Percentiles rank a stretch among this genome's conserved stretches.
Conservation (phyloP, 2,113 vertebrate genomes). For the Prunella fulvescens region DNA sequence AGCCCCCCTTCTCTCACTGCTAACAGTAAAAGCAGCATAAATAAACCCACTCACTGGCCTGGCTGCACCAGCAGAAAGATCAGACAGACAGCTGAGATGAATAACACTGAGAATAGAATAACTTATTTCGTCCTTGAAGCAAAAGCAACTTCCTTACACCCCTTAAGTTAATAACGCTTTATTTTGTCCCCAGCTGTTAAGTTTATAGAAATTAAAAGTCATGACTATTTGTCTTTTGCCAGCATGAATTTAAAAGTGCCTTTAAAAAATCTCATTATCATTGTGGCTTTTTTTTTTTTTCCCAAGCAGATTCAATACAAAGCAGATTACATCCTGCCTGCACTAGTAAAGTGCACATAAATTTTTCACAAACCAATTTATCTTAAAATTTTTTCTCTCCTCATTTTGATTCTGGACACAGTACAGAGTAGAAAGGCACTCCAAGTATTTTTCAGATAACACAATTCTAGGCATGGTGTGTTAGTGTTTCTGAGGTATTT, state of each 20-base stretch:
- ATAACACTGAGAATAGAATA: slow-evolving; percentile 48
- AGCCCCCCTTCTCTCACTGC: background rate
- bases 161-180: slow-evolving; percentile 73
- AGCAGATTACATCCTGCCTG: slow-evolving; percentile 77
- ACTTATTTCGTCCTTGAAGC: slow-evolving; percentile 68
- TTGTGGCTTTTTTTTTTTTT: slow-evolving; percentile 32
- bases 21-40: slow-evolving; percentile 10
- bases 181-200: slow-evolving; percentile 73
- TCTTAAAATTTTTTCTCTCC: slow-evolving; percentile 72
- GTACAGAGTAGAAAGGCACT: slow-evolving; percentile 56
- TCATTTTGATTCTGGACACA: slow-evolving; percentile 72
- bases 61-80: slow-evolving; percentile 16
- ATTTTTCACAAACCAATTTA: slow-evolving; percentile 83
- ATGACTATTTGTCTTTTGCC: slow-evolving; percentile 79
- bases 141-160: slow-evolving; percentile 66
- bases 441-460: slow-evolving; percentile 62
- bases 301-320: slow-evolving; percentile 73
- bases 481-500: slow-evolving; percentile 30
- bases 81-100: slow-evolving; percentile 42
- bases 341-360: slow-evolving; percentile 75
- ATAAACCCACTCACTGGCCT: slow-evolving; percentile 13
- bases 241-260: slow-evolving; percentile 76
- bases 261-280: slow-evolving; percentile 81
- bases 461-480: background rate
- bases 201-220: slow-evolving; percentile 81